Base-by-base conservation (phyloP, 2,888 invertebrate genomes). In the Mesodorylaimus sp. region DNA sequence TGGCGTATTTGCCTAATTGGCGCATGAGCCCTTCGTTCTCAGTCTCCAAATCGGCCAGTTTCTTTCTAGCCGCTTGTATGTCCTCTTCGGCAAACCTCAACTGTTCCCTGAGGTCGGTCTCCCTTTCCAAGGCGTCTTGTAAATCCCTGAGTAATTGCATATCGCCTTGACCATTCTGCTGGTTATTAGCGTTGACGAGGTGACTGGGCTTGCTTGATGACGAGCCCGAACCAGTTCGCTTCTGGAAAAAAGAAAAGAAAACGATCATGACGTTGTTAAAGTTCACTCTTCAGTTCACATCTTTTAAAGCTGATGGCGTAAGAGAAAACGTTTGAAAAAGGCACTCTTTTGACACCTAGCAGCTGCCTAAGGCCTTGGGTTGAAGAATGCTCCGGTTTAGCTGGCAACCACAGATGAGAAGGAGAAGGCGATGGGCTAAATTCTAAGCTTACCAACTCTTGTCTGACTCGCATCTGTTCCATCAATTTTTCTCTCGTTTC, bases 11-110 rank as follows among this genome's bases (percentile, higher is more conserved):
- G 77, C 87, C 84, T 74, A 91, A 78, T 77, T 89, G 89, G 75
- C 84, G 77, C 72, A 84, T 80, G 72, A 89, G 76, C 61, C 84
- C 84, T 72, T 93, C 91, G 76, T 91, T 91, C 76, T 93, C 91
- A 70, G 88, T 87, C 73, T 93, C 91, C 68, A 89, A 78, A 65
- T 88, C 80, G 66, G 82, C 79, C 66, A 86, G 78, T 74, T 84
- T 85, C 76, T 82, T 83, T 72, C 85, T 77, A 70, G 83, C 77
- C 73, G 79, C 81, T 76, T 82, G 79, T 68, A 59, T 59, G 60
- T 91, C 89, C 70, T 88, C 87, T 68, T 91, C 89, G 16, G 88
- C 81, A 68, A 86, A 89, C 56, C 80, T 78, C 13, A 91, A 71
- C 66, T 93, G 91, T 67, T 93, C 91, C 49, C 85, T 76, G 19